Base-by-base conservation (phyloP, 2,888 invertebrate species). In the Diogma glabrata region DNA sequence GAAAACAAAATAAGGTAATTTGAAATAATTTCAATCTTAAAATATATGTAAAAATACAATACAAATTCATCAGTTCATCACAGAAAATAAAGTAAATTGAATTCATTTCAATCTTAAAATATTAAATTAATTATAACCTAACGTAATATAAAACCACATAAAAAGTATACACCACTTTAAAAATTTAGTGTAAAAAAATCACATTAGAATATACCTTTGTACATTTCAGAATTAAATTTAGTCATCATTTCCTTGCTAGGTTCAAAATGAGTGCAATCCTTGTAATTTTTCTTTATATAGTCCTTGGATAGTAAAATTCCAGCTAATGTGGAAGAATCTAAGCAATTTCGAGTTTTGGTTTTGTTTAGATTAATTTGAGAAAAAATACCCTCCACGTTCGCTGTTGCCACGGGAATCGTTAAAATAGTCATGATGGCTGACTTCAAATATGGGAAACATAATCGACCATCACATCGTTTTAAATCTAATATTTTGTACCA, bases 291-390 rank as follows among this genome's bases (percentile, higher is more conserved):
- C 20, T 20, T 43, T 22, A 45, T 45, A 23, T 23, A 23, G 23
- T 45, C 45, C 14, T 45, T 45, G 20, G 22, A 22, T 2, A 45
- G 22, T 47, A 47, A 12, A 16, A 47, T 14, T 26, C 47, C 47
- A 2, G 19, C 16, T 10, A 47, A 23, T 12, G 30, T 47, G 6
- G 24, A 24, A 19, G 28, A n/a, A 16, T 26, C 17, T 47, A 47
- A 30, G 12, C 23, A 28, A 4, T 33, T 33, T 6, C 33, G 7
- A 12, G 16, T 33, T 33, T 33, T 33, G 16, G 10, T 33, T 33
- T 33, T 33, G 16, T 33, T 33, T 2, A 33, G n/a, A 16, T 33
- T 33, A 9, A 33, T 33, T 12, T 33, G 33, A 33, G 33, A 33
- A 33, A 33, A 33, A 9, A 33, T 2, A 9, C n/a, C 5, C 33